These are phyloP conservation scores for Neoscelio sp. DNA, from an alignment of 2,888 invertebrate genomes.

Conservation along the genomic window DNA sequence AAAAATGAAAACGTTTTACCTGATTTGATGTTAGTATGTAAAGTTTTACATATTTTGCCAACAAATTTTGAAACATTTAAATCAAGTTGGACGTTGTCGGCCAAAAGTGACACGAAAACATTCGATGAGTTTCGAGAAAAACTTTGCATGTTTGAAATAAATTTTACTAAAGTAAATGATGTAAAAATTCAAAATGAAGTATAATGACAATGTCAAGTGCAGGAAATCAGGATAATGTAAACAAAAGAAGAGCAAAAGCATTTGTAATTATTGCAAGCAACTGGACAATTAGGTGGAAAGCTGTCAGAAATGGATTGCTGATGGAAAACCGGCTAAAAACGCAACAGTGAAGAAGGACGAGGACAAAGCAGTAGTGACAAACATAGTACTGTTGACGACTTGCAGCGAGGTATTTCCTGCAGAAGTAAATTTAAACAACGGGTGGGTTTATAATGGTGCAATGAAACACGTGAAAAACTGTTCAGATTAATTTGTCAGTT, in stretches of 20 bases:
- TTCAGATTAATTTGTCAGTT: constrained; percentile 64
- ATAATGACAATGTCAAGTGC: constrained; percentile 11
- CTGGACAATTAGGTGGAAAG: constrained; percentile 65
- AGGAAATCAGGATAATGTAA: constrained; percentile 10
- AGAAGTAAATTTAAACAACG: constrained; percentile 58
- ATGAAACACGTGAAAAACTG: constrained; percentile 73
- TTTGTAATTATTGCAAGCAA: constrained; percentile 70
- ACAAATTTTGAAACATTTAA: constrained; percentile 38
- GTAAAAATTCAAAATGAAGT: constrained; percentile 45
- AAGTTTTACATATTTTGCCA: constrained; percentile 65
- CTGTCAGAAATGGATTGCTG: constrained; percentile 71
- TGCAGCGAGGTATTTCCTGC: constrained; percentile 65
- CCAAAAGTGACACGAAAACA: constrained; percentile 57
- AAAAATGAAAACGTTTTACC: constrained; percentile 69
- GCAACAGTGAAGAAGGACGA: constrained; percentile 2
- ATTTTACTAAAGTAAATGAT: constrained; percentile 42
- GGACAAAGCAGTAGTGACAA: constrained; percentile 1
- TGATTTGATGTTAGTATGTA: constrained; percentile 72
- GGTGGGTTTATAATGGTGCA: constrained; percentile 77
- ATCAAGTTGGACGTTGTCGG: constrained; percentile 62
- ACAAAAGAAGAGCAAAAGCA: constrained; percentile 51
- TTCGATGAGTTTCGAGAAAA: constrained; percentile 66
- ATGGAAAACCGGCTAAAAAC: constrained; percentile 59
- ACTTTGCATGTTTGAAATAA: constrained; percentile 66
- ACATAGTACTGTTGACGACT: constrained; percentile 8